These are phyloP conservation scores for Macrophya alboannulata DNA, from an alignment of 2,888 invertebrate genomes.

Conservation along the genomic window DNA sequence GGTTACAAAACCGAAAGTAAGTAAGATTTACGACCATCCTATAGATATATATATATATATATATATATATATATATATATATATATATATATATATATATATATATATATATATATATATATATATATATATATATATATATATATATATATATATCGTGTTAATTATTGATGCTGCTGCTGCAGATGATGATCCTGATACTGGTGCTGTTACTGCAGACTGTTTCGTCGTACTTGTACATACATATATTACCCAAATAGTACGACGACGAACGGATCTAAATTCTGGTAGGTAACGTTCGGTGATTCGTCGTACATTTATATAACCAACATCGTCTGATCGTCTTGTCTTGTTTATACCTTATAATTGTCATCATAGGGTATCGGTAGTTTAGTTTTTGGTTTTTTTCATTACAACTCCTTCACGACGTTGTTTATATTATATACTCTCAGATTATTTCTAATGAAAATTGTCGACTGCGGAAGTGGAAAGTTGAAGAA, in stretches of 20 bases:
- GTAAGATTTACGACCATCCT: slow-evolving; percentile 24
- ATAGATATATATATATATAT: no score
- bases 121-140: no score
- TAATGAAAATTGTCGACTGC: not conserved
- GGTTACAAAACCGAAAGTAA: not conserved
- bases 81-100: no score
- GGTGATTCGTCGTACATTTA: not conserved
- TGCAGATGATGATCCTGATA: not conserved
- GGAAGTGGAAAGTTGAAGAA: not conserved
- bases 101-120: no score
- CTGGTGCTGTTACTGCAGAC: not conserved
- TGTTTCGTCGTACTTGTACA: not conserved
- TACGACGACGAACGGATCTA: not conserved
- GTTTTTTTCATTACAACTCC: not conserved
- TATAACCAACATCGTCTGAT: not conserved
- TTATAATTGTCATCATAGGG: not conserved
- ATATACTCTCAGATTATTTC: not conserved
- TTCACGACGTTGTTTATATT: not conserved
- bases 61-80: no score
- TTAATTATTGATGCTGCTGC: no score
- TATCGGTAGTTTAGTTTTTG: not conserved
- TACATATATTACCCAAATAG: not conserved
- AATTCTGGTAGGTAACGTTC: not conserved
- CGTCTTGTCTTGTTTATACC: not conserved
- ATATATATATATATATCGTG: not conserved